phyloP scores from a whole-genome alignment of 2,797 vertebrate species.

The Anguilla obscura region DNA sequence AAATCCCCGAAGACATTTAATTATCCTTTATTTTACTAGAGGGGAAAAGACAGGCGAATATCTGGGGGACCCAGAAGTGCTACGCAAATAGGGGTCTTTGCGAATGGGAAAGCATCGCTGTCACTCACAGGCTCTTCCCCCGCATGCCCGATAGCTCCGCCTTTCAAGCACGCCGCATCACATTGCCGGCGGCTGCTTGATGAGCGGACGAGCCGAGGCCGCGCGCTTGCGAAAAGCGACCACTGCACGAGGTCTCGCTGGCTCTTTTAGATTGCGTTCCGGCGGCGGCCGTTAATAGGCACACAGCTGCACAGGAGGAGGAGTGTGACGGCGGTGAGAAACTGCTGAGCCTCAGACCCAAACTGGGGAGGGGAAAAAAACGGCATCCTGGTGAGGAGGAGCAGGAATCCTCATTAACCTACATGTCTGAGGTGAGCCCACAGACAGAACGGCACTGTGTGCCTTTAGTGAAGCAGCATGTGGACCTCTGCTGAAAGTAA shows the following conservation, averaged over 20 bases:
- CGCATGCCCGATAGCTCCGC: not conserved
- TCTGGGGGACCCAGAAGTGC: not conserved
- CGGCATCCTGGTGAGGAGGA: not conserved
- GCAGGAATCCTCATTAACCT: not conserved
- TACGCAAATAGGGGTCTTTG: not conserved
- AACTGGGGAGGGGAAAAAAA: not conserved
- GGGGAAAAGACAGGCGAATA: not conserved
- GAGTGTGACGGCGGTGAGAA: not conserved
- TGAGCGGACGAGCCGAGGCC: not conserved
- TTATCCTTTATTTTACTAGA: not conserved
- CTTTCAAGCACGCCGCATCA: not conserved
- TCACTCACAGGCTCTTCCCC: not conserved
- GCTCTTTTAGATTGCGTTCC: not conserved
- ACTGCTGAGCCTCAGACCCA: not conserved
- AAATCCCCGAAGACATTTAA: not conserved
- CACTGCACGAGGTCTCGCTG: not conserved
- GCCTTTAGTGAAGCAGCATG: not conserved
- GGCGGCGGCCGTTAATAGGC: not conserved
- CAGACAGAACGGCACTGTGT: not conserved
- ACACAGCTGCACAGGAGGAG: not conserved
- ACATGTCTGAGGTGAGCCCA: not conserved
- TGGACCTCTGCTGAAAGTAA: not conserved
- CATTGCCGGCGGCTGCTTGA: not conserved
- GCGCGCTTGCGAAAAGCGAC: not conserved
- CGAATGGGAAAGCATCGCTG: not conserved